Conservation (phyloP, 2,113 vertebrate genomes). For the Gymnobelideus leadbeateri region DNA sequence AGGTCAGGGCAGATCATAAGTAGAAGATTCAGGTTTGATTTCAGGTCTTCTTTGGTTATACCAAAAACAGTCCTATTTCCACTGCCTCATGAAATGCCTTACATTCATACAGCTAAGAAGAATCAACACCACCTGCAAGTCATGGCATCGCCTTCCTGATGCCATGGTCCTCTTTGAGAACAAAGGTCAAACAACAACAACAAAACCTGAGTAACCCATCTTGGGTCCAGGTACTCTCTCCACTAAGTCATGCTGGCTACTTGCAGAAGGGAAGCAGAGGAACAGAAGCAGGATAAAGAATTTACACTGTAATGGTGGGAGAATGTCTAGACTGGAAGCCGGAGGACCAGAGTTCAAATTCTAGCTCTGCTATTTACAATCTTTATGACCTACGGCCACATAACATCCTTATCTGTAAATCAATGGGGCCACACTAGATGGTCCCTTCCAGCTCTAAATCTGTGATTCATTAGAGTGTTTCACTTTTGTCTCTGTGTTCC, state of each 20-base stretch:
- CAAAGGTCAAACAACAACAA: not conserved
- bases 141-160: no score
- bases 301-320: not conserved
- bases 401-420: not conserved
- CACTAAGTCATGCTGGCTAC: not conserved
- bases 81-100: not conserved
- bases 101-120: not conserved
- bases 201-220: not conserved
- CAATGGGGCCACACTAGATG: not conserved
- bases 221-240: not conserved
- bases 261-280: not conserved
- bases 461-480: not conserved
- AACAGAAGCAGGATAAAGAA: not conserved
- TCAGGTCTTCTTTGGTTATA: not conserved
- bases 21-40: not conserved
- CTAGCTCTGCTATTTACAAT: not conserved
- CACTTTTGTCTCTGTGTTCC: not conserved
- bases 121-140: not conserved
- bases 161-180: no score
- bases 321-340: not conserved
- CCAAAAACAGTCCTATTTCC: not conserved
- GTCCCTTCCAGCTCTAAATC: not conserved
- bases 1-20: not conserved
- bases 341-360: not conserved
- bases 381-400: not conserved